Conservation (phyloP, 2,797 vertebrate species). For the Lacerta bilineata region DNA sequence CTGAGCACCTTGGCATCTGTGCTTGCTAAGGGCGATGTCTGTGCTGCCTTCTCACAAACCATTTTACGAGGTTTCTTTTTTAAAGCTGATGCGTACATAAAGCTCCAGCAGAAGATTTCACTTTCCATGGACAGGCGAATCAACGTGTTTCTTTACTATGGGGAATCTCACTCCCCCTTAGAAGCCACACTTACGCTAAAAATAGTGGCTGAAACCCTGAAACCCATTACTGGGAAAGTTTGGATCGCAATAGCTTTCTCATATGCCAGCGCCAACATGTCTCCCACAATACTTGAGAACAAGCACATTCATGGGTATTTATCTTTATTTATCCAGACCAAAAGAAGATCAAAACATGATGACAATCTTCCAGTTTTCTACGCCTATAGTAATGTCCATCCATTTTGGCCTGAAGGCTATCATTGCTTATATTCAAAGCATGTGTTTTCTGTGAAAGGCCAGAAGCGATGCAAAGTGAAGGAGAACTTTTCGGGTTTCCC, state of each 20-base stretch:
- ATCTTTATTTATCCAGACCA: too few species aligned
- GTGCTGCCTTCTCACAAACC: background rate
- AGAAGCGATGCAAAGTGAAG: too few species aligned
- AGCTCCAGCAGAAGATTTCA: too few species aligned
- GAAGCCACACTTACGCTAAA: background rate
- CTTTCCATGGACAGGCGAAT: background rate
- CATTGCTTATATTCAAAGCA: too few species aligned
- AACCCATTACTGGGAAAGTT: background rate
- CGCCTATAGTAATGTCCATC: too few species aligned
- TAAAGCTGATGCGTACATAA: background rate
- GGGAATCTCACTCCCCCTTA: background rate
- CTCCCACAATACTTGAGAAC: background rate
- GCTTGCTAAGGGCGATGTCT: background rate
- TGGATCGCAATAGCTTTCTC: background rate
- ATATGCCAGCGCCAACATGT: background rate
- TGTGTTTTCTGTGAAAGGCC: too few species aligned
- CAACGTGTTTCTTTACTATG: constrained; percentile 17
- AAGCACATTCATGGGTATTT: too few species aligned
- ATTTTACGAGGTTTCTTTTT: fast-evolving
- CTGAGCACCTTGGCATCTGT: background rate
- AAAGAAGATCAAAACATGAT: too few species aligned
- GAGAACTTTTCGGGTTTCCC: too few species aligned
- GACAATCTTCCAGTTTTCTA: too few species aligned
- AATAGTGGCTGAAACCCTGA: background rate
- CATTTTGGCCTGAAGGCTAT: too few species aligned